phyloP scores from a whole-genome alignment of 2,797 vertebrate genomes.

The Arrhamphus sclerolepis region DNA sequence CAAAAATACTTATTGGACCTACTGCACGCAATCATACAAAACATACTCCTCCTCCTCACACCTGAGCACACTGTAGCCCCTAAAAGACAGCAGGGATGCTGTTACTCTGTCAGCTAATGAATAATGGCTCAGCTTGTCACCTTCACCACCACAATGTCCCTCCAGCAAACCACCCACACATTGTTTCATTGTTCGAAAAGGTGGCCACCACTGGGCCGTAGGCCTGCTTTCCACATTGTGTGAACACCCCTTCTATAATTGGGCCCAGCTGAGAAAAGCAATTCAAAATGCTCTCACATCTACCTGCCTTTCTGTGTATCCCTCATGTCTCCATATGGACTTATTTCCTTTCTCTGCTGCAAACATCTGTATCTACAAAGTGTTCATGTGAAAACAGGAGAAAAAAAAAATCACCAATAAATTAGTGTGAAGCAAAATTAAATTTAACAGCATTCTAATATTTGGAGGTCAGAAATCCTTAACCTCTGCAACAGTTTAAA shows the following conservation, averaged over 20 bases:
- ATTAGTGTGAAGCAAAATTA: slow-evolving; percentile 31
- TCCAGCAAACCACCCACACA: slow-evolving; percentile 42
- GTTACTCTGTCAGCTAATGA: slow-evolving; percentile 61
- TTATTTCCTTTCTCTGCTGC: slow-evolving; percentile 19
- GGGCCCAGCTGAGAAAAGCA: slow-evolving; percentile 32
- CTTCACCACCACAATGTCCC: slow-evolving; percentile 36
- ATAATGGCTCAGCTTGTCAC: slow-evolving; percentile 63
- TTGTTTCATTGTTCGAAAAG: slow-evolving; percentile 37
- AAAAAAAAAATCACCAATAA: slow-evolving; percentile 26
- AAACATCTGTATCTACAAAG: slow-evolving; percentile 28
- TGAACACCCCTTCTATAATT: slow-evolving; percentile 12
- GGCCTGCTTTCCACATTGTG: slow-evolving; percentile 30
- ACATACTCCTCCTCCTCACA: slow-evolving; percentile 24
- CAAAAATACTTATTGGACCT: slow-evolving; percentile 71
- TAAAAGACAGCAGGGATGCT: slow-evolving; percentile 36
- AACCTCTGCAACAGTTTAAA: not conserved
- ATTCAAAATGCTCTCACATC: slow-evolving; percentile 13
- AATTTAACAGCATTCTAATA: not conserved
- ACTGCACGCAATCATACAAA: slow-evolving; percentile 66
- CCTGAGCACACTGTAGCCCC: slow-evolving; percentile 29
- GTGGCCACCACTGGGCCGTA: slow-evolving; percentile 10
- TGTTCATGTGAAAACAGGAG: not conserved
- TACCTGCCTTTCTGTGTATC: slow-evolving; percentile 9
- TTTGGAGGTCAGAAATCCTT: slow-evolving; percentile 23
- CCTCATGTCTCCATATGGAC: not conserved